Evolutionary conservation across 92 coral and sea anemone species (phyloP).

Genomic region (Nematostella vectensis): DNA sequence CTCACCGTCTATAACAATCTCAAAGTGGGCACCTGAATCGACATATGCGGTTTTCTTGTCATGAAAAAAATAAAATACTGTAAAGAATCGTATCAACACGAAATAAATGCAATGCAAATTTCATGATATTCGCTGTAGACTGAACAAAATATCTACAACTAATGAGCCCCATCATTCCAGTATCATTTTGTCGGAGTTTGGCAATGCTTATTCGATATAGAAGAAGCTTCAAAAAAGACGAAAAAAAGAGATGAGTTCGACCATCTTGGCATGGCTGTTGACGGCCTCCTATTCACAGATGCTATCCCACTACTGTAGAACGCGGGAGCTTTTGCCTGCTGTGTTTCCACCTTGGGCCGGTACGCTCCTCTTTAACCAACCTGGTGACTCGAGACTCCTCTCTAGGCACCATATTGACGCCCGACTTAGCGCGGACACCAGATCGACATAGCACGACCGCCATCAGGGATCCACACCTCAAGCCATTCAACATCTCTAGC

Average conservation of each 20-base stretch:
- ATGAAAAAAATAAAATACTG: too few species aligned
- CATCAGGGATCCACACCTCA: slow-evolving; percentile 6
- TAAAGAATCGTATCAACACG: too few species aligned
- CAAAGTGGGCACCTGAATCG: too few species aligned
- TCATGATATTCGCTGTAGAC: too few species aligned
- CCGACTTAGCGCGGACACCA: slow-evolving; percentile 80
- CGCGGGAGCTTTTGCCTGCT: slow-evolving; percentile 90
- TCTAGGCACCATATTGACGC: slow-evolving; percentile 71
- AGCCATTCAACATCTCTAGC: slow-evolving; percentile 45
- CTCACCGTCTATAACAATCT: too few species aligned
- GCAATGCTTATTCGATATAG: too few species aligned
- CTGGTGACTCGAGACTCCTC: slow-evolving; percentile 62
- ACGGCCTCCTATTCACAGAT: slow-evolving; percentile 38
- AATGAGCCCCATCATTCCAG: too few species aligned
- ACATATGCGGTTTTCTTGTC: too few species aligned
- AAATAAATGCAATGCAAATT: too few species aligned
- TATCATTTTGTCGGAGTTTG: too few species aligned
- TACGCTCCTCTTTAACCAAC: slow-evolving; percentile 66
- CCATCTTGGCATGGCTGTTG: slow-evolving; percentile 72
- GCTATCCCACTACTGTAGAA: slow-evolving; percentile 83
- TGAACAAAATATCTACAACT: too few species aligned
- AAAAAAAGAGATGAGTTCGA: slow-evolving; percentile 35
- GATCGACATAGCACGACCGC: slow-evolving; percentile 64
- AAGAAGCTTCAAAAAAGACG: too few species aligned
- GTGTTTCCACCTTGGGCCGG: slow-evolving; percentile 86